Base-by-base conservation (phyloP, 2,113 vertebrate species). In the Engraulis encrasicolus region DNA sequence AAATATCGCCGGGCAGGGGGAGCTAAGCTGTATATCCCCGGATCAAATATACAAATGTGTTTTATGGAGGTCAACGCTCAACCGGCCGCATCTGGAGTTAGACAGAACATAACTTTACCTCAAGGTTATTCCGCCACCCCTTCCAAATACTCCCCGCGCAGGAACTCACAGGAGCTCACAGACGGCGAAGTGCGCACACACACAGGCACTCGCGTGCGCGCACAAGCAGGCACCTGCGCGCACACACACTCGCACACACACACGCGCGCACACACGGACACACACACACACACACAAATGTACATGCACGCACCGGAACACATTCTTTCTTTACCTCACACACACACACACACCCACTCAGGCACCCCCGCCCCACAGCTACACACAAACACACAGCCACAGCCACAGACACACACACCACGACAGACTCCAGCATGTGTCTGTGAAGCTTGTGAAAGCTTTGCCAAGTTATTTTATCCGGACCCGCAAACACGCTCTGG, bases 11-110 rank as follows among this genome's bases (percentile, higher is more conserved):
- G 20, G 82, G 58, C 31, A 86, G 81, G 79, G 84, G 85, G 80
- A 91, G 87, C 89, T 84, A 85, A 88, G 89, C 77, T 12, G 85
- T 89, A 87, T 91, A 91, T 90, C 81, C 87, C 58, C 23, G 45
- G 87, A 92, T 94, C 88, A 92, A 93, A 93, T 91, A 92, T 90
- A 95, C 91, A 94, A 91, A 92, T 92, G 83, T 92, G 84, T 88
- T 92, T 90, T 88, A 89, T 89, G 87, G 89, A 90, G 90, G 92
- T 92, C 92, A 92, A 90, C 78, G 90, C 78, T 83, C 86, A 89
- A 83, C 86, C 87, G 88, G 86, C 90, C 86, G 87, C 86, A 87
- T 88, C 89, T 89, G 85, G 90, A 86, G 86, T 89, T 85, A 71
- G 81, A 90, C 81, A 85, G 88, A 87, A 89, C 86, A 92, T 89